Conservation (phyloP, 2,113 vertebrate species). For the Lamprologus ornatipinnis region DNA sequence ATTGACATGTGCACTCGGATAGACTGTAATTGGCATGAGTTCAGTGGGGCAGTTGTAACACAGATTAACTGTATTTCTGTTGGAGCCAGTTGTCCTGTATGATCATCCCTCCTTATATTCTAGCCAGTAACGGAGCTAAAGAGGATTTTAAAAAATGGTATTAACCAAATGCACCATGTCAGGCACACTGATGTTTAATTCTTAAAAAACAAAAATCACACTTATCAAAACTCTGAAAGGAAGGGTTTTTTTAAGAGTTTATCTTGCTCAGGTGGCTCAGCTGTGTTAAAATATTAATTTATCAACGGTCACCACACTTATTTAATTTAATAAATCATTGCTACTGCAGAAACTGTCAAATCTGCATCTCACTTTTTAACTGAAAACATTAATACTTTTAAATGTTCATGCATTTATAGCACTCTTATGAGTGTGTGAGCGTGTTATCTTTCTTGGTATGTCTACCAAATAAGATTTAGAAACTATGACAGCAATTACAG, state of each 20-base stretch:
- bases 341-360: not conserved
- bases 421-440: not conserved
- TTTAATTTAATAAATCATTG: not conserved
- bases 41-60: not conserved
- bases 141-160: conserved; percentile 30
- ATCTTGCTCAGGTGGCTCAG: not conserved
- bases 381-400: not conserved
- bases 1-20: not conserved
- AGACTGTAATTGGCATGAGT: not conserved
- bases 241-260: not conserved
- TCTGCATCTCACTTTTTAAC: not conserved
- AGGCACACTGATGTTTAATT: not conserved
- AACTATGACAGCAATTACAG: not conserved
- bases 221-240: not conserved
- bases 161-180: not conserved
- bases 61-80: not conserved
- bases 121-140: conserved; percentile 5
- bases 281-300: not conserved
- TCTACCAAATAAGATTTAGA: not conserved
- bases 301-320: accelerated
- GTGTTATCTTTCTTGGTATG: not conserved
- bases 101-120: conserved; percentile 28
- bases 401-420: not conserved
- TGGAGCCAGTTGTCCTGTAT: conserved; percentile 8
- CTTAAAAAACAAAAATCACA: not conserved